phyloP scores from a whole-genome alignment of 2,797 vertebrate genomes.

The Urocyon cinereoargenteus region DNA sequence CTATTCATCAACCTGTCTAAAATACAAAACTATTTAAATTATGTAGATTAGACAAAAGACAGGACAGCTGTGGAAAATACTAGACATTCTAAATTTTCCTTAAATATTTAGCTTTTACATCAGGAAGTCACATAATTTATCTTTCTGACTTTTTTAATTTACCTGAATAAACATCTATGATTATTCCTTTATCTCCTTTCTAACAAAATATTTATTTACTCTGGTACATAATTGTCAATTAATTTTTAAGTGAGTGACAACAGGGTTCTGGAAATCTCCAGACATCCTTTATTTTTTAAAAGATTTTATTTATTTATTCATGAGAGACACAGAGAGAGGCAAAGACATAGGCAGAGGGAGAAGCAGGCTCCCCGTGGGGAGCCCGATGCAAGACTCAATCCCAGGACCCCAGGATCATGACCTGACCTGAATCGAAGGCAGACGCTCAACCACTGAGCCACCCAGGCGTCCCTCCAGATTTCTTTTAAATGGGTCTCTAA shows the following conservation, averaged over 20 bases:
- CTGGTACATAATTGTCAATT: neutral
- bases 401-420: too few relatives aligned
- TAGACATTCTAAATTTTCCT: neutral
- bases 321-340: too few relatives aligned
- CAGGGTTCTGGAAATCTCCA: constrained; percentile 27
- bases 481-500: neutral
- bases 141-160: neutral
- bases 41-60: constrained; percentile 38
- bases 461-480: neutral
- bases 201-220: constrained; percentile 23
- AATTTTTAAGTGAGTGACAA: neutral
- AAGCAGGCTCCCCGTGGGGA: too few relatives aligned
- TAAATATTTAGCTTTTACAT: neutral
- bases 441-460: too few relatives aligned
- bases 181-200: neutral
- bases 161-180: neutral
- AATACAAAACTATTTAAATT: constrained; percentile 49
- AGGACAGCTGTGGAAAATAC: neutral
- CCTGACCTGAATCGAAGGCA: too few relatives aligned
- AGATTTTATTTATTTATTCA: too few relatives aligned
- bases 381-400: too few relatives aligned
- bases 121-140: neutral
- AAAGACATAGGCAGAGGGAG: too few relatives aligned
- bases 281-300: neutral
- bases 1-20: constrained; percentile 27